Percentiles rank a stretch among this genome's conserved stretches.
Evolutionary conservation across 2,113 vertebrate species (phyloP).

Genomic region (Prionailurus bengalensis): DNA sequence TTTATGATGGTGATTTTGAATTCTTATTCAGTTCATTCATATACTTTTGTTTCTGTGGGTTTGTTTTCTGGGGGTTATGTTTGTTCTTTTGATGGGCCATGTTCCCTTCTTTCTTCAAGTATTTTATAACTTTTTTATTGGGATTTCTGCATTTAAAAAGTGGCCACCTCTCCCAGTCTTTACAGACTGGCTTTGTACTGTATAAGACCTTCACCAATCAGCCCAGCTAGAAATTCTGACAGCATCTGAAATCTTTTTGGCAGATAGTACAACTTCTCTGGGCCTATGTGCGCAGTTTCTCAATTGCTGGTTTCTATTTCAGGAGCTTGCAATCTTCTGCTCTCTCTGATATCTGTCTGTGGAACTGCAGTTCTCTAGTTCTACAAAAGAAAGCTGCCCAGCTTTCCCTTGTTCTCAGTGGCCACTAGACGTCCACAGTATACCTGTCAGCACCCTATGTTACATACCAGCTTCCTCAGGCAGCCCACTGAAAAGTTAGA

Average conservation of each 20-base stretch:
- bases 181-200: not conserved
- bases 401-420: not conserved
- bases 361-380: not conserved
- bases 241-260: not conserved
- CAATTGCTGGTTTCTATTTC: not conserved
- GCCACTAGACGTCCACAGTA: not conserved
- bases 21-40: not conserved
- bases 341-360: not conserved
- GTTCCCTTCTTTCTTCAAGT: not conserved
- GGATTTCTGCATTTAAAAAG: not conserved
- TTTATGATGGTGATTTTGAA: slow-evolving; percentile 7
- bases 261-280: not conserved
- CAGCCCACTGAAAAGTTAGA: not conserved
- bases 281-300: not conserved
- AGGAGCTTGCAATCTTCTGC: not conserved
- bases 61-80: not conserved
- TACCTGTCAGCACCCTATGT: not conserved
- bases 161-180: not conserved
- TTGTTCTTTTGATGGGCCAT: not conserved
- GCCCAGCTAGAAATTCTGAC: not conserved
- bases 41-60: not conserved
- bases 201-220: not conserved
- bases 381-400: not conserved
- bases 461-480: not conserved
- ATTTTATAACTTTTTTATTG: not conserved